These are phyloP conservation scores for Austrolebias charrua DNA, from an alignment of 2,797 vertebrate species.

Conservation along the genomic window DNA sequence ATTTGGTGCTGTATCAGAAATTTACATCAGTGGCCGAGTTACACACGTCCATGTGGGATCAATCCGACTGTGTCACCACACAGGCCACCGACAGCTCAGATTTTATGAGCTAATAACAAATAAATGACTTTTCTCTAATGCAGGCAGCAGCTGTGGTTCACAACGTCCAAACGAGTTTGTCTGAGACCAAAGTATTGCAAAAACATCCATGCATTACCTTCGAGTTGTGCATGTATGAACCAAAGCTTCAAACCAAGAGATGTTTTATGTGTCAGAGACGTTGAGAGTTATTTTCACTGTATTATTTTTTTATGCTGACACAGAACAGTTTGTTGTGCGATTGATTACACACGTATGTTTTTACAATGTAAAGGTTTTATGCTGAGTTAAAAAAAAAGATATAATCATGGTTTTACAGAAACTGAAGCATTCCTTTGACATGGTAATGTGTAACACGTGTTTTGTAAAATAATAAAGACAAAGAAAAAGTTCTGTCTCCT, in stretches of 20 bases:
- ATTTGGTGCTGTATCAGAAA: conserved; percentile 14
- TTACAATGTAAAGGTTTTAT: conserved; percentile 58
- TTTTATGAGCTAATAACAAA: conserved; percentile 59
- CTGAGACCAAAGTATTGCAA: conserved; percentile 49
- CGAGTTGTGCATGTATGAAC: conserved; percentile 17
- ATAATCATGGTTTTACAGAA: conserved; percentile 49
- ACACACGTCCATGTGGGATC: conserved; percentile 29
- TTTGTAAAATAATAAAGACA: conserved; percentile 70
- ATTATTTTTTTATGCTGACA: conserved; percentile 44
- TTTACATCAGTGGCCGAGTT: conserved; percentile 22
- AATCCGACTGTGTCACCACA: conserved; percentile 47
- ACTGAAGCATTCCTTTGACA: conserved; percentile 62
- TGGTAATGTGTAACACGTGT: conserved; percentile 61
- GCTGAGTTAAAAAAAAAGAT: conserved; percentile 45
- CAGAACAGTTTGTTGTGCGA: conserved; percentile 42
- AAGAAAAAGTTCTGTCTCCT: conserved; percentile 40
- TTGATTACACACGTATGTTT: conserved; percentile 52
- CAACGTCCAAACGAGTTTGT: conserved; percentile 41
- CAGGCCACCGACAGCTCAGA: conserved; percentile 25
- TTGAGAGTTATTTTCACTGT: conserved; percentile 44
- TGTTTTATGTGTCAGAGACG: conserved; percentile 38
- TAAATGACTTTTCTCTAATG: conserved; percentile 39
- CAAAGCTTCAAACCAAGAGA: conserved; percentile 26
- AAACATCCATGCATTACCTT: conserved; percentile 21
- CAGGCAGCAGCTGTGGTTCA: conserved; percentile 42